Evolutionary conservation across 2,113 vertebrate genomes (phyloP).

Genomic region (Trematocara variabile): DNA sequence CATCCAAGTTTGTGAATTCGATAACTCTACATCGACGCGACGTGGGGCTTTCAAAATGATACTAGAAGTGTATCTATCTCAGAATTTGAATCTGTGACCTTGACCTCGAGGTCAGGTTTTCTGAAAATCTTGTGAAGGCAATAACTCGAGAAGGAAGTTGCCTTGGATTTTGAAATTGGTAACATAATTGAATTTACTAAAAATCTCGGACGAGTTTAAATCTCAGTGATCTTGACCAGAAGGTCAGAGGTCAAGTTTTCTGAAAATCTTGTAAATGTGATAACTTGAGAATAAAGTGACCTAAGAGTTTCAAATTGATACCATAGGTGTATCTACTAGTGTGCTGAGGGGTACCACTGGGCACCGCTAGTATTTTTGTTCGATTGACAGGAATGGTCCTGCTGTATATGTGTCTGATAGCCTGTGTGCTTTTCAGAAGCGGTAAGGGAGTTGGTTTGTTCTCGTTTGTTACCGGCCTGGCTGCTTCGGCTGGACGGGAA

Average conservation of each 20-base stretch:
- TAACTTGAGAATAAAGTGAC: not conserved
- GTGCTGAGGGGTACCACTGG: not conserved
- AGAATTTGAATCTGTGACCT: not conserved
- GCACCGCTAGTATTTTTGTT: not conserved
- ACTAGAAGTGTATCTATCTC: not conserved
- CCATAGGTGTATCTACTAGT: not conserved
- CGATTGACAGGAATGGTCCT: not conserved
- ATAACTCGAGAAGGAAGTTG: not conserved
- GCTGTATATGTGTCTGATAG: not conserved
- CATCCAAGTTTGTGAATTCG: not conserved
- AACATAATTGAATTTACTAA: not conserved
- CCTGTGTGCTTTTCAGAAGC: constrained; percentile 66
- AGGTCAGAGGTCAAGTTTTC: not conserved
- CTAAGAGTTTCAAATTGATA: not conserved
- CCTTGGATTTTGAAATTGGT: not conserved
- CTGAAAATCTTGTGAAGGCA: not conserved
- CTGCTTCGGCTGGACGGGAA: constrained; percentile 78
- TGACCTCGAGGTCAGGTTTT: not conserved
- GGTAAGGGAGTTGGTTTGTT: constrained; percentile 81
- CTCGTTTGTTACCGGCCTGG: constrained; percentile 86
- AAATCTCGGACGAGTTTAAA: not conserved
- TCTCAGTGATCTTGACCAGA: not conserved
- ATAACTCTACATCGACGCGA: not conserved
- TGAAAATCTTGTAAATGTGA: not conserved
- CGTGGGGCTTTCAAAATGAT: not conserved